Percentiles rank a stretch among this genome's conserved stretches.
Evolutionary conservation across 35 echinoderm and acorn worm species (phyloP).

Genomic region (Hemicentrotus pulcherrimus): DNA sequence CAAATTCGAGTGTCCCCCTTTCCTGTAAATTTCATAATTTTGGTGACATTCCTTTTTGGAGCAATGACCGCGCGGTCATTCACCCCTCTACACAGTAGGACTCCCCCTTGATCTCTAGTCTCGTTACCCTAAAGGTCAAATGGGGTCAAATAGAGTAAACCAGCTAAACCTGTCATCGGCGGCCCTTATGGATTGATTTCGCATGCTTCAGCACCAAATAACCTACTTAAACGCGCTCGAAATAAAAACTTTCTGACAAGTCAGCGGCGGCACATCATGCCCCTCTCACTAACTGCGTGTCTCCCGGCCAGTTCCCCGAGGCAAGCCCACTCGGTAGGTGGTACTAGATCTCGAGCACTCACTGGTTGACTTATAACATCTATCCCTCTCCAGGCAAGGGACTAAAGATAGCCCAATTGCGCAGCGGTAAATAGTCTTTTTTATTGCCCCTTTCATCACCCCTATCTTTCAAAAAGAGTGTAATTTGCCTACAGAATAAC

Average conservation of each 20-base stretch:
- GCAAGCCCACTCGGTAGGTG: conserved; percentile 24
- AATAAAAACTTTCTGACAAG: conserved; percentile 2
- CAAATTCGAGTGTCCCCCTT: not conserved
- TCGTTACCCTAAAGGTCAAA: conserved; percentile 24
- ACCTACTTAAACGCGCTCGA: conserved; percentile 22
- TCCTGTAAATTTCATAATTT: not conserved
- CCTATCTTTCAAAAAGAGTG: conserved; percentile 3
- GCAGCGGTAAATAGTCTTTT: not conserved
- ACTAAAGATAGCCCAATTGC: conserved; percentile 1
- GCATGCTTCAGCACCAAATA: conserved; percentile 26
- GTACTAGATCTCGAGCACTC: not conserved
- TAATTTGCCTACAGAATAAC: conserved; percentile 12
- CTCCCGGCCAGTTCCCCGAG: conserved; percentile 24
- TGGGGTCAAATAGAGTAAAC: not conserved
- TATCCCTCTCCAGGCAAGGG: not conserved
- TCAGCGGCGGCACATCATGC: conserved; percentile 5
- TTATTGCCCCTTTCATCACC: not conserved
- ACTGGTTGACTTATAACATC: not conserved
- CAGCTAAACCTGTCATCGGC: conserved; percentile 12
- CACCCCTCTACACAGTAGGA: conserved; percentile 17
- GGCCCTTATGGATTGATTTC: conserved; percentile 22
- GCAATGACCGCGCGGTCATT: conserved; percentile 30
- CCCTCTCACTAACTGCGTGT: conserved; percentile 15
- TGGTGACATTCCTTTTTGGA: conserved; percentile 16
- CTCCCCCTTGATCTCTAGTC: conserved; percentile 26